phyloP scores from a whole-genome alignment of 1,140 invertebrate genomes.

The Helicorthomorpha holstii region DNA sequence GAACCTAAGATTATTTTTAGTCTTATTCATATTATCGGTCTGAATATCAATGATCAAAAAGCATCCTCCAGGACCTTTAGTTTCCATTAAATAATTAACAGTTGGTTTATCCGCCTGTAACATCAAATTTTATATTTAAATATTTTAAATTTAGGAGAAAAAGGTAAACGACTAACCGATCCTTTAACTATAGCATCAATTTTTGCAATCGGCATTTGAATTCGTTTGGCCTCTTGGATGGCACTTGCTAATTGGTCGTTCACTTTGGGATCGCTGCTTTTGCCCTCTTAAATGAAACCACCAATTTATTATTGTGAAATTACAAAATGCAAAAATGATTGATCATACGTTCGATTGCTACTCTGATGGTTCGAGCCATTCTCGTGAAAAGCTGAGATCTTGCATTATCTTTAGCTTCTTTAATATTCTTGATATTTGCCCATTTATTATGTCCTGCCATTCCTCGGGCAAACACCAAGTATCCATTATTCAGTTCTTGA shows the following conservation, averaged over 20 bases:
- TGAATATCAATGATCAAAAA: slow-evolving; percentile 3
- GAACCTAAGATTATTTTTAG: background rate
- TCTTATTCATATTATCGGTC: background rate
- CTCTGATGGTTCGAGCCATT: background rate
- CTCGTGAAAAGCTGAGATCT: background rate
- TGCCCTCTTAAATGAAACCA: background rate
- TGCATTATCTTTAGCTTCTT: slow-evolving; percentile 1
- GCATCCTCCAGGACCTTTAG: slow-evolving; percentile 4
- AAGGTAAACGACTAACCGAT: background rate
- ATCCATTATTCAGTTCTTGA: background rate
- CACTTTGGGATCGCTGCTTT: background rate
- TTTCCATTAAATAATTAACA: background rate
- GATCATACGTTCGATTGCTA: background rate
- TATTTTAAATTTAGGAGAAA: background rate
- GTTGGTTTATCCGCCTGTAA: background rate
- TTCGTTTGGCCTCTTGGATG: background rate
- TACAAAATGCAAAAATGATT: background rate
- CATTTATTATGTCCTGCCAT: slow-evolving; percentile 8
- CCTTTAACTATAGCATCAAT: background rate
- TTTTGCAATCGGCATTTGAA: background rate
- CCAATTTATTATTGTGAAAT: background rate
- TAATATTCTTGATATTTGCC: slow-evolving; percentile 5
- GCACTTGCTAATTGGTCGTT: background rate
- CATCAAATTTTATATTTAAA: background rate
- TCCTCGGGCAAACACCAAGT: background rate